Base-by-base conservation (phyloP, 2,113 vertebrate species). In the Nyctereutes procyonoides region DNA sequence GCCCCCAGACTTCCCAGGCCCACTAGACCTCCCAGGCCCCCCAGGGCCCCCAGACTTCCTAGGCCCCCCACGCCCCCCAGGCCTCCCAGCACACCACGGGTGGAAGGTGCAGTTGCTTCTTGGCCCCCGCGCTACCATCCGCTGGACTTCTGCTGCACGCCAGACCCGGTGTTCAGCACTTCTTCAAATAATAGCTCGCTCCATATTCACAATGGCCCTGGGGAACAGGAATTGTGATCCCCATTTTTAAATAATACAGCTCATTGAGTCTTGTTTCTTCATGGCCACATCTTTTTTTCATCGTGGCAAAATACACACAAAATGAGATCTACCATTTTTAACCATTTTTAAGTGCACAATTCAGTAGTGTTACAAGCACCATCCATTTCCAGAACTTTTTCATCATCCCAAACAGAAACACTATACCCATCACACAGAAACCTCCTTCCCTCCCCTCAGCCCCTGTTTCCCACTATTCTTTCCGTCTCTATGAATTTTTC, bases 331-430 rank as follows among this genome's bases (percentile, higher is more conserved):
- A 55, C 76, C n/a, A 28, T 26, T 84, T 84, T 77, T 58, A 30
- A 79, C 30, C 13, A 62, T 65, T 53, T 92, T 90, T 87, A 56
- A 76, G 15, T 67, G 20, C 69, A 56, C 1, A 55, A 35, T 53
- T 86, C 38, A 77, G 24, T 73, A 22, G 20, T 17, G 24, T 53
- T 24, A 79, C 51, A 55, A 76, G 4, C 24, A 35, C n/a, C 9
- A 3, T 58, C 26, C 26, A 55, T 43, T 93, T 74, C 48, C 69
- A 84, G 77, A 53, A 95, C 9, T 10, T 95, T 88, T 74, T 80
- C 51, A 63, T 81, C 56, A 76, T 85, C 82, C 11, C 92, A 74
- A 67, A 43, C 38, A 13, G 69, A 69, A 43, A n/a, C n/a, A 48
- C 12, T 69, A 24, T 55, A 28, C 38, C 32, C 32, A 56, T 48